A percentile compares a stretch with the other conserved stretches of the same genome.
phyloP scores from a whole-genome alignment of 2,113 vertebrate species.

The Sylvilagus bachmani region DNA sequence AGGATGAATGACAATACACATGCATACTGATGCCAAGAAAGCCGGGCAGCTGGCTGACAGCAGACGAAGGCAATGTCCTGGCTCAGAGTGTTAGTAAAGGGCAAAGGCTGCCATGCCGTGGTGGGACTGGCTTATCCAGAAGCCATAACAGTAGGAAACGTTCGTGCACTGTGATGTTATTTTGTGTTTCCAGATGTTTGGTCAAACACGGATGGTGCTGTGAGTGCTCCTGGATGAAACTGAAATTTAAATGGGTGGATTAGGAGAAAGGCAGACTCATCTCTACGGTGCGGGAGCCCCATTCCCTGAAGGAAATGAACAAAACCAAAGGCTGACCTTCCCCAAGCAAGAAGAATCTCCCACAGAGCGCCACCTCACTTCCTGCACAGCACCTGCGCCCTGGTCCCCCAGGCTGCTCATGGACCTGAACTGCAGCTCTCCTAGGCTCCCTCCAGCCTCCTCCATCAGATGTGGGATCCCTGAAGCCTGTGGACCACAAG shows the following conservation, averaged over 20 bases:
- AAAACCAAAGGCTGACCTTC: not conserved
- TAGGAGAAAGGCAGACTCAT: too few relatives aligned
- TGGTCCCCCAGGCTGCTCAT: not conserved
- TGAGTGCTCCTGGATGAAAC: not conserved
- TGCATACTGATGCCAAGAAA: too few relatives aligned
- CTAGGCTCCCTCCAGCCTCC: not conserved
- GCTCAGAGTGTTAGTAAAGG: not conserved
- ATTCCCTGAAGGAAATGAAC: not conserved
- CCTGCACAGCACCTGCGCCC: not conserved
- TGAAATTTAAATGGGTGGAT: not conserved
- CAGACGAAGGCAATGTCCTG: not conserved
- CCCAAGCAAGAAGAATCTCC: not conserved
- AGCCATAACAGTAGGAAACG: too few relatives aligned
- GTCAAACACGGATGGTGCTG: not conserved
- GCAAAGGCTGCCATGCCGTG: not conserved
- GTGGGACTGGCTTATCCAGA: not conserved
- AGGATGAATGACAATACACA: too few relatives aligned
- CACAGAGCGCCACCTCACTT: not conserved
- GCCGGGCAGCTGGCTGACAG: too few relatives aligned
- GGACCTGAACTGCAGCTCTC: not conserved
- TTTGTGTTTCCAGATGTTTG: too few relatives aligned
- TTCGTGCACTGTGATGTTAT: too few relatives aligned
- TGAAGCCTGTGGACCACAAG: not conserved
- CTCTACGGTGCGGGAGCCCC: not conserved
- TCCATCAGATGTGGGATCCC: too few relatives aligned